Evolutionary conservation across 2,797 vertebrate species (phyloP), one percentile per base, ranked within the genome.

Genomic region (Cynodonichthys magdalenae): DNA sequence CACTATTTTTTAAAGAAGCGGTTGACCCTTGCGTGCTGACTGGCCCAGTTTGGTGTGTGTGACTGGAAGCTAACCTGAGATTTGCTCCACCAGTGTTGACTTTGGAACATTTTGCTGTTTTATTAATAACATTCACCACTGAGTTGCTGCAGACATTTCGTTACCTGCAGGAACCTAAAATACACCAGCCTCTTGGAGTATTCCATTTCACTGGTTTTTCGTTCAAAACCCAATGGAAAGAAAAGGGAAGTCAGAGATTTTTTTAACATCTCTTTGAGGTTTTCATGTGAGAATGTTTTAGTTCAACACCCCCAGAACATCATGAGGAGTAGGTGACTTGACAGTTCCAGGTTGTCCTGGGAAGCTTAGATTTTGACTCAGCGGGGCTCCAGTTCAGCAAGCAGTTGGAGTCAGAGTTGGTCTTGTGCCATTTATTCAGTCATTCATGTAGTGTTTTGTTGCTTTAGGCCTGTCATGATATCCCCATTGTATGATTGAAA

Each of bases 401-500:
- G 66, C 66, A 63, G 74, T 61, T 54, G 11, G 52, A 71, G 59
- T 48, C 53, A 0, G 42, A 68, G 42, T 55, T 85, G 79, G 79
- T 86, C 49, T 41, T 19, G 44, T 1, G 77, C 87, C 85, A 86
- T 66, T 67, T 65, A 75, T 85, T 85, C 81, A 86, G 79, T 67
- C 66, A 75, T 85, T 84, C 81, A 86, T 79, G 39, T 85, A 77
- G 69, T 84, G 64, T 85, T 77, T 87, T 86, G 89, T 89, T 89
- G 80, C 82, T 87, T 83, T 78, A 80, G 79, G 68, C 71, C 50
- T 69, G 80, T 85, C 87, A 73, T 76, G 77, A 87, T 84, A 58
- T 80, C 68, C 74, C 63, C 64, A 79, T 74, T 70, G 74, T 68
- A 39, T 84, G 87, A 88, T 85, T 86, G 70, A 80, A 87, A 89